A percentile compares a stretch with the other conserved stretches of the same genome.
These are phyloP conservation scores for Tringa solitaria DNA, from an alignment of 2,113 vertebrate species.

Conservation along the genomic window DNA sequence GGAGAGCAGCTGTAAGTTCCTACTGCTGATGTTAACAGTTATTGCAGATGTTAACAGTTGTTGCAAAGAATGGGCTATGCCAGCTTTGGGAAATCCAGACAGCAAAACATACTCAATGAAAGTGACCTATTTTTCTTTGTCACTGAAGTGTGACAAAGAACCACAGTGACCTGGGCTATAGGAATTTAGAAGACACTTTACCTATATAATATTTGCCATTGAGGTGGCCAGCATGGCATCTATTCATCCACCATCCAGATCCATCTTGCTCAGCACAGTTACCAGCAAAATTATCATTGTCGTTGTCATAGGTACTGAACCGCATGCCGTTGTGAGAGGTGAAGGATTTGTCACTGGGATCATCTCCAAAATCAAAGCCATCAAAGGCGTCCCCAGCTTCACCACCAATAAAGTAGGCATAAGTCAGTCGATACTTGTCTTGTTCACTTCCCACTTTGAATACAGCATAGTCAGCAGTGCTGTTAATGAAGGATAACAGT, in stretches of 20 bases:
- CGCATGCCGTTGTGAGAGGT: conserved; percentile 91
- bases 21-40: not conserved
- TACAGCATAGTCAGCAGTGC: conserved; percentile 87
- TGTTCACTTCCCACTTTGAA: conserved; percentile 83
- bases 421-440: conserved; percentile 89
- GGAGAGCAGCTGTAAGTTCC: not conserved
- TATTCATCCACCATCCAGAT: conserved; percentile 99
- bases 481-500: conserved; percentile 31
- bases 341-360: conserved; percentile 87
- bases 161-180: not conserved
- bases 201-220: conserved; percentile 91
- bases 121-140: not conserved
- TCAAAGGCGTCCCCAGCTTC: conserved; percentile 92
- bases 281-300: conserved; percentile 87
- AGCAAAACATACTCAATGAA: not conserved
- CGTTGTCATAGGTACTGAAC: conserved; percentile 90
- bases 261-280: conserved; percentile 92
- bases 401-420: conserved; percentile 82
- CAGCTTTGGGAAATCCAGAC: not conserved
- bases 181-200: conserved; percentile 18
- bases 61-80: not conserved
- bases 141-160: not conserved
- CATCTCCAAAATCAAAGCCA: conserved; percentile 85
- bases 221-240: conserved; percentile 92
- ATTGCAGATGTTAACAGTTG: not conserved